Base-by-base conservation (phyloP, 2,113 vertebrate species). In the Canis aureus region DNA sequence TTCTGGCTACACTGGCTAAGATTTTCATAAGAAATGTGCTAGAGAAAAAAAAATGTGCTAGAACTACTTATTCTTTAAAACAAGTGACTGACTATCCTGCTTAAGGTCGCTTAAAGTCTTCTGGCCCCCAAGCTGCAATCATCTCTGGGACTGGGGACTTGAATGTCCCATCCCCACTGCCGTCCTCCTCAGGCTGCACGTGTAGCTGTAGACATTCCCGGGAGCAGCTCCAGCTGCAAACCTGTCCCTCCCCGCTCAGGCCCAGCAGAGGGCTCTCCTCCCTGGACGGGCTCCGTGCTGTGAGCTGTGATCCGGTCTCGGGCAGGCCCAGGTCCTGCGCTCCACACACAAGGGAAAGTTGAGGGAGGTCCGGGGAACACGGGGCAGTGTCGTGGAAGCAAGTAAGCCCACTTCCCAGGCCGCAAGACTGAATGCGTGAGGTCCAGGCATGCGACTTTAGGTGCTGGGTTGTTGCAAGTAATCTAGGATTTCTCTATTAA, bases 11-110 rank as follows among this genome's bases (percentile, higher is more conserved):
- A 83, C 59, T 66, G 25, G 51, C 78, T n/a, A 38, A 83, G 55
- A 49, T 81, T 89, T 89, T 85, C 62, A 23, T 55, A 82, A 76
- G 59, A 95, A 92, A 80, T 94, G 15, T 91, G 23, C 55, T 67
- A 66, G 55, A 43, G 43, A 43, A 43, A 43, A 43, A 76, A 53
- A 95, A 92, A 80, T 94, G 15, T 91, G 23, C 55, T 67, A 66
- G 55, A 43, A 43, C 43, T 6, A 43, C 5, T 43, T 43, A 43
- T 43, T 76, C 67, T 66, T 91, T 9, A 32, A 84, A 51, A 71
- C 32, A 80, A 59, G 29, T 85, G 82, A 64, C 22, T 78, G 12
- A 25, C 91, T 85, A 57, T 81, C 15, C 22, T 62, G n/a, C 22
- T n/a, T 59, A 49, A 49, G 15, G 20, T 81, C 16, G 53, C n/a